Conservation (phyloP, 2,888 invertebrate species). For the Entomobrya multifasciata region DNA sequence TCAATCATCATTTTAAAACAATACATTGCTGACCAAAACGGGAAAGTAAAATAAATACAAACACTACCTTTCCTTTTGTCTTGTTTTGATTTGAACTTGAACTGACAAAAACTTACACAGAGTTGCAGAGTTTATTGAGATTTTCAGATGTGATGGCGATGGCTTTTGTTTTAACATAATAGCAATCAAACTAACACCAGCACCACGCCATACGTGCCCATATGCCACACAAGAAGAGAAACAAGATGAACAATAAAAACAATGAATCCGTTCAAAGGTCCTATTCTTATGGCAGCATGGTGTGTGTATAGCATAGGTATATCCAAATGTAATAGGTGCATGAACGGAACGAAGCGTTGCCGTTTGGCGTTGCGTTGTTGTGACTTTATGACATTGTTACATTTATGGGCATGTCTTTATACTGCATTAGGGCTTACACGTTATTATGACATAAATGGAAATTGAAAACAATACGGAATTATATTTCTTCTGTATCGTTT, state of each 20-base stretch:
- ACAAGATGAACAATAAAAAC: too few species aligned
- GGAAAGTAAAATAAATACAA: not conserved
- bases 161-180: not conserved
- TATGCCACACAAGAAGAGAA: not conserved
- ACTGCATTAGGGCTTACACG: too few species aligned
- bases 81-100: slow-evolving; percentile 13
- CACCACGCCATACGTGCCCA: not conserved
- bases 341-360: too few species aligned
- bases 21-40: slow-evolving; percentile 10
- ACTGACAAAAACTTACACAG: too few species aligned
- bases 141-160: not conserved
- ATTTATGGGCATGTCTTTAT: slow-evolving; percentile 9
- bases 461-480: not conserved
- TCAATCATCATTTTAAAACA: slow-evolving; percentile 7
- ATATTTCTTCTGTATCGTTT: too few species aligned
- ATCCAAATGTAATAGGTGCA: too few species aligned
- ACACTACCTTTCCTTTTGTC: not conserved
- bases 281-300: too few species aligned
- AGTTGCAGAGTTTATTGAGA: too few species aligned
- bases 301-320: too few species aligned
- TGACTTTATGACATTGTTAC: slow-evolving; percentile 14
- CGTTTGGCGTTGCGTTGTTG: not conserved
- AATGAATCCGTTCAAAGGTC: slow-evolving; percentile 1
- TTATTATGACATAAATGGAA: not conserved
- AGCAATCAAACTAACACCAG: too few species aligned